phyloP scores from a whole-genome alignment of 1,140 invertebrate genomes.

The Macrosteles quadrilineatus region DNA sequence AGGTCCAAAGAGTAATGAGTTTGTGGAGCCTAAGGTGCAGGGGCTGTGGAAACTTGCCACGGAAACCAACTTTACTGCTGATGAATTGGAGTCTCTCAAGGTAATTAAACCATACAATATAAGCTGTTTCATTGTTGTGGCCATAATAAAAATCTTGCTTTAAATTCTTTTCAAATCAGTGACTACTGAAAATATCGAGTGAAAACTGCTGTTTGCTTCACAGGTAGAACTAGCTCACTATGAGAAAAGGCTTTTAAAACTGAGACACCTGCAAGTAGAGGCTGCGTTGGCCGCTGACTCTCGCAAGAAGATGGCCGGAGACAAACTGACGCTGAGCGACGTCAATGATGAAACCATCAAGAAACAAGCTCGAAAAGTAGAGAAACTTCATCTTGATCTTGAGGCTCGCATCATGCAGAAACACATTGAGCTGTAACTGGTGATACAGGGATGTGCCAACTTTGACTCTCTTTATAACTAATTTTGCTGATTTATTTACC shows the following conservation, averaged over 20 bases:
- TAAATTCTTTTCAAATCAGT: background rate
- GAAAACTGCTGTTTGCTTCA: too few relatives aligned
- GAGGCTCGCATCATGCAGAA: constrained; percentile 74
- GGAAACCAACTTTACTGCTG: constrained; percentile 73
- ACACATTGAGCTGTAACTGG: constrained; percentile 70
- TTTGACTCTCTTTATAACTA: background rate
- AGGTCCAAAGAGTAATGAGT: constrained; percentile 78
- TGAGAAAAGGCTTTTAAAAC: constrained; percentile 80
- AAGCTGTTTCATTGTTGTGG: too few relatives aligned
- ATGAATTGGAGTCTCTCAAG: constrained; percentile 82
- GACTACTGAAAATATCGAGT: background rate
- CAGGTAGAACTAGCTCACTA: constrained; percentile 84
- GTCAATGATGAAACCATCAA: constrained; percentile 74
- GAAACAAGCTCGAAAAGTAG: constrained; percentile 78
- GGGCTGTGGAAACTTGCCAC: constrained; percentile 82
- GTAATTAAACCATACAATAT: constrained; percentile 50
- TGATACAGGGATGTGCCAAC: too few relatives aligned
- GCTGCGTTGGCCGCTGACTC: constrained; percentile 58
- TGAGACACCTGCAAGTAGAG: constrained; percentile 78
- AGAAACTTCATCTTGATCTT: constrained; percentile 82
- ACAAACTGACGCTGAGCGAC: constrained; percentile 60
- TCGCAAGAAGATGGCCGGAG: constrained; percentile 57
- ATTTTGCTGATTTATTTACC: too few relatives aligned
- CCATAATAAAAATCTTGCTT: too few relatives aligned
- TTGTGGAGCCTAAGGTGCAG: constrained; percentile 87